Evolutionary conservation across 2,113 vertebrate genomes (phyloP), one percentile per base, ranked within the genome.

Genomic region (Donacobius atricapilla): DNA sequence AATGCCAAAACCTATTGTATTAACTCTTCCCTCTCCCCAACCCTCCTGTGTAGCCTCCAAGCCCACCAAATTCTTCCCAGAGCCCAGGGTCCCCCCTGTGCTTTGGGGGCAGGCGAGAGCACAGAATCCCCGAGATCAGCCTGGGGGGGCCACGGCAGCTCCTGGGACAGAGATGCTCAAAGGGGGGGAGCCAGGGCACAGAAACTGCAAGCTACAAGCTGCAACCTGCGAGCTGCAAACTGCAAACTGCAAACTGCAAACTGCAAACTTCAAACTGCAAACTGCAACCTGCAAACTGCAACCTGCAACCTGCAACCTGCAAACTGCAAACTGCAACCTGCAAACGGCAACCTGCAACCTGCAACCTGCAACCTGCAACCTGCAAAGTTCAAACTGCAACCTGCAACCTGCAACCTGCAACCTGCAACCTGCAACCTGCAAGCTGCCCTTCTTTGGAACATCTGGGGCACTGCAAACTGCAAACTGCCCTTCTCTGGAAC

Each of bases 1-100:
- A 96, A 94, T 86, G 73, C 89, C 90, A 89, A 96, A 96, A 83
- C 79, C 86, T 92, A 81, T 66, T 89, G 53, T 73, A 69, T 96
- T 94, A 97, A 95, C 94, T 82, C 84, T 72, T 93, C 50, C 60
- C 68, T 86, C 33, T 63, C 80, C 19, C 17, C 57, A 61, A 1
- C 28, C 54, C 61, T 82, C 23, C 21, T 17, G 27, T 23, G 40
- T 1, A 56, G 47, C 42, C 65, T 42, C 75, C 53, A 45, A 76
- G 47, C 28, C 22, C 25, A 3, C 18, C 57, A 68, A 60, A 56
- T 30, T 39, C 27, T 31, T n/a, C 64, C 44, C 10, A 7, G 27
- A 77, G 66, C 39, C 54, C 58, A 28, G 66, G n/a, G 51, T 3
- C 31, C 21, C 21, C 18, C 33, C 30, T 35, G 44, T 12, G 30